Evolutionary conservation across 2,797 vertebrate genomes (phyloP), one percentile per base, ranked within the genome.

Genomic region (Gallinago solitaria): DNA sequence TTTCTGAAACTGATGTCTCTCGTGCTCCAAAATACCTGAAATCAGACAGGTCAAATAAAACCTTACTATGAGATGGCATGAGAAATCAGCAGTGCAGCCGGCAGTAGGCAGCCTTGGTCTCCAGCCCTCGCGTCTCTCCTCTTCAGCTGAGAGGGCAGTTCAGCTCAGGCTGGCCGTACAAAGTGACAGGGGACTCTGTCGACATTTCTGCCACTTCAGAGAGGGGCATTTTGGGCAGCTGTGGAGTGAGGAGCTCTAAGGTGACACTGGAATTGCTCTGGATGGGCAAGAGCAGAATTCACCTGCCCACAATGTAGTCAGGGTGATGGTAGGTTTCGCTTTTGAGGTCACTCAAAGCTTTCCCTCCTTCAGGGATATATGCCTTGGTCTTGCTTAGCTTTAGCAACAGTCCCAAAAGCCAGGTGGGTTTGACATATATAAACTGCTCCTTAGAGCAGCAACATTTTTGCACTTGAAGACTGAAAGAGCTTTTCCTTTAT

Each of bases 41-140:
- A 18, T 56, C 5, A 3, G 33, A 13, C 27, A 60, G 19, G 56
- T 32, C 13, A 89, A 67, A 86, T 37, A 18, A 83, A 87, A 59
- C 6, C 12, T 25, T 48, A 9, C 57, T 41, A 25, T 30, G 23
- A 25, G 37, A 51, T 51, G 2, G 1, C 25, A 18, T 33, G 37
- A n/a, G 43, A 85, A 87, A 45, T 53, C 30, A 67, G 37, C 21
- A n/a, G 24, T 60, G 50, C 20, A 79, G 57, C 25, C 28, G 51
- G 59, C 24, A 59, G 16, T 2, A 70, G 45, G 32, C 20, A 77
- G 16, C 16, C 13, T 43, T 2, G 0, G 0, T 53, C 67, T 73
- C 70, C n/a, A 28, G 3, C 4, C 12, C 5, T 25, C 2, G 0
- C 25, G 15, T 33, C 14, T 47, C 13, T 61, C 14, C 12, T 74